Base-by-base conservation (phyloP, 2,113 vertebrate genomes). In the Plectropomus leopardus region DNA sequence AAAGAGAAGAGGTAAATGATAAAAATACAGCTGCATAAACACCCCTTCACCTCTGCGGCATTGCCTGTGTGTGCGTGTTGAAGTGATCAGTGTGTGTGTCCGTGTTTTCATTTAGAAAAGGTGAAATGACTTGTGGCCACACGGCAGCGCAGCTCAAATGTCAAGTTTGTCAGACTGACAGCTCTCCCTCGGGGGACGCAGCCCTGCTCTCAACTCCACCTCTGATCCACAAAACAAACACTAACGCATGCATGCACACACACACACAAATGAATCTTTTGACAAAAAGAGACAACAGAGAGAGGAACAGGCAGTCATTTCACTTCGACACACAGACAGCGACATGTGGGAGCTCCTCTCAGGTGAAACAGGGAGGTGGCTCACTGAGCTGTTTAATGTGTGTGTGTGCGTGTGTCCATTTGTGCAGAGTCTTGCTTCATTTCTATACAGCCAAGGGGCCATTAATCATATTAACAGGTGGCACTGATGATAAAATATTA, bases 381-480 rank as follows among this genome's bases (percentile, higher is more conserved):
- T 78, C 82, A 86, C 82, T 84, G 81, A 84, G 53, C 73, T 86
- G 74, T 57, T 54, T 85, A 51, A 69, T 86, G 80, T 85, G 82
- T 70, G 67, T 78, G 77, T 66, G 72, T 67, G 30, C 28, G 51
- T 76, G 70, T 59, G 36, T 32, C n/a, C n/a, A n/a, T n/a, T 23
- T 51, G 24, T 66, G 75, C 6, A 72, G 24, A 72, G 54, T 70
- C 14, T 75, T 9, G 9, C 72, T 81, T 44, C 53, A 76, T 70
- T 83, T 68, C 61, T 79, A 76, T 70, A 74, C 55, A 59, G 26
- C 54, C 64, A 50, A 24, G 15, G 26, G 57, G 70, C 61, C 85
- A 91, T 89, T 88, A 86, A 89, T 86, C 73, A 88, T 54, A 88
- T 82, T 75, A 91, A 83, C 89, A 93, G 91, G 80, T 90, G 88